A percentile compares a stretch with the other conserved stretches of the same genome.
phyloP scores from a whole-genome alignment of 2,113 vertebrate genomes.

The Rhea americana region DNA sequence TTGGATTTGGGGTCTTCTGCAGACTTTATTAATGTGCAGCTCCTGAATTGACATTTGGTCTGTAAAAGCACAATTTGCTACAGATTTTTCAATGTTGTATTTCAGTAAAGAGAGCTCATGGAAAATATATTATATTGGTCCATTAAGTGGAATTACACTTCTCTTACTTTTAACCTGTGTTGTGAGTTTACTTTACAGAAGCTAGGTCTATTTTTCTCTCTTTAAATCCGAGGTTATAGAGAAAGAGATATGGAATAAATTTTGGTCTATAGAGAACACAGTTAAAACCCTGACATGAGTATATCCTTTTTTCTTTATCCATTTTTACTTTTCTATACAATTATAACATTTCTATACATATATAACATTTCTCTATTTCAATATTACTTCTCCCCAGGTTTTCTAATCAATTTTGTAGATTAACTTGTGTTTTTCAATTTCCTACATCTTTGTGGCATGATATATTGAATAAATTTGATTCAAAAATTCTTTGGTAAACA shows the following conservation, averaged over 20 bases:
- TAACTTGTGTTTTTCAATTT: not conserved
- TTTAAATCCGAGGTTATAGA: not conserved
- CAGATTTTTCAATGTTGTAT: not conserved
- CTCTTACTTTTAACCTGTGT: not conserved
- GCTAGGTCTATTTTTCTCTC: not conserved
- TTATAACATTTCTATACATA: not conserved
- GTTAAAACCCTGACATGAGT: not conserved
- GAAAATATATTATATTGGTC: fast-evolving
- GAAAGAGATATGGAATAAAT: not conserved
- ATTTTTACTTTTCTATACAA: not conserved
- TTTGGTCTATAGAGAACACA: not conserved
- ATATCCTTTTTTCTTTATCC: not conserved
- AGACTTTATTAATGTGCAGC: not conserved
- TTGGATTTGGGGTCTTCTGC: not conserved
- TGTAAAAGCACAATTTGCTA: not conserved
- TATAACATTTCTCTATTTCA: not conserved
- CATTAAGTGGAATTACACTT: not conserved
- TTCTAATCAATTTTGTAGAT: not conserved
- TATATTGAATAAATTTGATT: not conserved
- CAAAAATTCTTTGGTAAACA: not conserved
- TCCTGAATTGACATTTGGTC: not conserved
- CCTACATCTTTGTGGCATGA: not conserved
- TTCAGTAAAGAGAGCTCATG: not conserved
- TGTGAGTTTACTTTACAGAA: not conserved
- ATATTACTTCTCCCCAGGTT: not conserved